Evolutionary conservation across 2,888 invertebrate genomes (phyloP), one percentile per base, ranked within the genome.

Genomic region (Agrypnus murinus): DNA sequence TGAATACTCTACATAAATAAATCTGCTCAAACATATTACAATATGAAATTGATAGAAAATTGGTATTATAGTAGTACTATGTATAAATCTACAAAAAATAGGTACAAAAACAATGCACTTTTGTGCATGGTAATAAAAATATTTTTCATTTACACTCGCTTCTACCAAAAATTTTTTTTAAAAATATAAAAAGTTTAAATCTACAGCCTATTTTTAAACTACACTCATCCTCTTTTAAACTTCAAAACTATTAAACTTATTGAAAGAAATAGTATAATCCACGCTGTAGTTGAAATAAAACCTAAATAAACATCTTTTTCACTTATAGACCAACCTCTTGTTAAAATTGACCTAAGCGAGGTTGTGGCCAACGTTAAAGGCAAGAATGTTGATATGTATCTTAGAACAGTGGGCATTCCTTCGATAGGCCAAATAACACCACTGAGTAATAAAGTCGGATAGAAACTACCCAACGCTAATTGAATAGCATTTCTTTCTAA

Each of bases 341-440:
- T 95, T 55, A 96, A 88, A 86, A 96, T 94, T 62, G 94, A 93
- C 60, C 97, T 88, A 59, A 97, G 87, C 0, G 96, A 92, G 45
- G 96, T 94, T n/a, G 96, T 96, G n/a, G 97, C 96, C 83, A 96
- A 88, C 0, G 97, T 97, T 60, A 97, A 86, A 0, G 97, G 97
- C 59, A 97, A 89, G 78, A 93, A 92, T 50, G 93, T 90, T 0
- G 96, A 93, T 62, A 97, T 90, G 85, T 95, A 95, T 66, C 84
- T 77, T 34, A 98, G 87, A 69, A 93, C 89, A 79, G 91, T 89
- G 1, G 97, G 97, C 95, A 98, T 97, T 66, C 96, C 96, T 84
- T 98, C 96, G 73, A 97, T 93, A 69, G 98, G 97, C 98, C 98
- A 98, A 81, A 98, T 96, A 40, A 97, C 97, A 65, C 97, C 97